Conservation (phyloP, 2,797 vertebrate species). For the Myotis planiceps region DNA sequence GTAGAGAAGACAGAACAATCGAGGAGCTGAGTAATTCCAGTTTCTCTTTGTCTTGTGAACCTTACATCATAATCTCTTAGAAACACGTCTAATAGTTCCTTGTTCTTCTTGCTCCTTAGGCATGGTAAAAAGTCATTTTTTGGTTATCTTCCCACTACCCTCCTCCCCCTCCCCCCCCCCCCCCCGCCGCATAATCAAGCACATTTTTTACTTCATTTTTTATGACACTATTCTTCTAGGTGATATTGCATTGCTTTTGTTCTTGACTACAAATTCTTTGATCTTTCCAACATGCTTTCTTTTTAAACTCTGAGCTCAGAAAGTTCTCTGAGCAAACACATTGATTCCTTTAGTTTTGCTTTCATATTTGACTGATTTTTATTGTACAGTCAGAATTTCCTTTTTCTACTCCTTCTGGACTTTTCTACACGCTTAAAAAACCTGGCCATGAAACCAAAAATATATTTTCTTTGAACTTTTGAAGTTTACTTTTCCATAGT, state of each 20-base stretch:
- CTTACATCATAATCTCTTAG: neutral
- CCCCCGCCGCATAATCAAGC: neutral
- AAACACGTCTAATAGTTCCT: neutral
- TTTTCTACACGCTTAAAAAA: slow-evolving; percentile 5
- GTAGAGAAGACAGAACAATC: neutral
- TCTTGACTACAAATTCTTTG: slow-evolving; percentile 40
- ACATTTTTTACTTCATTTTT: neutral
- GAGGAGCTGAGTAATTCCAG: neutral
- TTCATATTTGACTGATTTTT: slow-evolving; percentile 24
- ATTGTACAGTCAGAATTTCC: slow-evolving; percentile 41
- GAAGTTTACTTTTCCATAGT: neutral
- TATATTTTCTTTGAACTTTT: slow-evolving; percentile 1
- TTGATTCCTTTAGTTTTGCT: slow-evolving; percentile 51
- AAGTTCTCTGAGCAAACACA: slow-evolving; percentile 5
- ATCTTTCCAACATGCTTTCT: slow-evolving; percentile 48
- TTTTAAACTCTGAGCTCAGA: slow-evolving; percentile 29
- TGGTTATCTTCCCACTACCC: neutral
- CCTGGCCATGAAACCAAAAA: neutral
- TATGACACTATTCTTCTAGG: neutral
- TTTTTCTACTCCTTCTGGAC: slow-evolving; percentile 28
- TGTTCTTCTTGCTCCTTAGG: neutral
- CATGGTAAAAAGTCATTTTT: neutral
- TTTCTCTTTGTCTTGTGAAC: slow-evolving; percentile 42
- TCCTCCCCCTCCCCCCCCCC: accelerated
- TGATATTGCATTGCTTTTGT: neutral